Evolutionary conservation across 2,113 vertebrate species (phyloP).

Genomic region (Hirundichthys speculiger): DNA sequence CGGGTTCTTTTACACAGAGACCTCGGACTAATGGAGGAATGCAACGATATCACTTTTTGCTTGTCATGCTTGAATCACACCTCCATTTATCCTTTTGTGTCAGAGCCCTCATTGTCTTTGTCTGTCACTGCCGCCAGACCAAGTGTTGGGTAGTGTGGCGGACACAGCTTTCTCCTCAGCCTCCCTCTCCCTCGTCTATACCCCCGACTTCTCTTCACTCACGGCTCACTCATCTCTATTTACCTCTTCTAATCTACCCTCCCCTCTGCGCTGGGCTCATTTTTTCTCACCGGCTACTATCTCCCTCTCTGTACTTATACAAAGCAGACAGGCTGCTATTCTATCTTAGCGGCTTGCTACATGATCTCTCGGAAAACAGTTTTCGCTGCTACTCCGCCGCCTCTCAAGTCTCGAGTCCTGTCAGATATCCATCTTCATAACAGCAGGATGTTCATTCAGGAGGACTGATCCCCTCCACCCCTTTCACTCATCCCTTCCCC

Average conservation of each 20-base stretch:
- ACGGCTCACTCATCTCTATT: conserved; percentile 67
- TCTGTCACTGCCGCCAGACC: conserved; percentile 64
- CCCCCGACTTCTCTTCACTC: conserved; percentile 61
- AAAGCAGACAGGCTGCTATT: conserved; percentile 77
- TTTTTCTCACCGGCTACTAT: conserved; percentile 58
- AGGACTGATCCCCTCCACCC: conserved; percentile 80
- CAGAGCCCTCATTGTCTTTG: conserved; percentile 65
- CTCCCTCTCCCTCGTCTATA: conserved; percentile 64
- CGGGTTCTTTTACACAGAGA: conserved; percentile 51
- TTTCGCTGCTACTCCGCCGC: conserved; percentile 57
- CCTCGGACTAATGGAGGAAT: conserved; percentile 73
- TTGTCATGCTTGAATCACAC: conserved; percentile 72
- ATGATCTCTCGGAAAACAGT: conserved; percentile 84
- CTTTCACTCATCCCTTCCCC: conserved; percentile 76
- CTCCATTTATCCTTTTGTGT: conserved; percentile 71
- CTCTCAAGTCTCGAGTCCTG: conserved; percentile 60
- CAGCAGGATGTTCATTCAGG: conserved; percentile 68
- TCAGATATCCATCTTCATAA: conserved; percentile 52
- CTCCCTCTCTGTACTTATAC: conserved; percentile 71
- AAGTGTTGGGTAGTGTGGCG: conserved; percentile 67
- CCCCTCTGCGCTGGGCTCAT: conserved; percentile 53
- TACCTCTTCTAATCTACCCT: conserved; percentile 66
- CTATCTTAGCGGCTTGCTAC: conserved; percentile 81
- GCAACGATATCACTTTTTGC: conserved; percentile 50
- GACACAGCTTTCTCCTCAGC: conserved; percentile 54